Evolutionary conservation across 2,888 invertebrate genomes (phyloP).

Genomic region (Nomada goodeniana): DNA sequence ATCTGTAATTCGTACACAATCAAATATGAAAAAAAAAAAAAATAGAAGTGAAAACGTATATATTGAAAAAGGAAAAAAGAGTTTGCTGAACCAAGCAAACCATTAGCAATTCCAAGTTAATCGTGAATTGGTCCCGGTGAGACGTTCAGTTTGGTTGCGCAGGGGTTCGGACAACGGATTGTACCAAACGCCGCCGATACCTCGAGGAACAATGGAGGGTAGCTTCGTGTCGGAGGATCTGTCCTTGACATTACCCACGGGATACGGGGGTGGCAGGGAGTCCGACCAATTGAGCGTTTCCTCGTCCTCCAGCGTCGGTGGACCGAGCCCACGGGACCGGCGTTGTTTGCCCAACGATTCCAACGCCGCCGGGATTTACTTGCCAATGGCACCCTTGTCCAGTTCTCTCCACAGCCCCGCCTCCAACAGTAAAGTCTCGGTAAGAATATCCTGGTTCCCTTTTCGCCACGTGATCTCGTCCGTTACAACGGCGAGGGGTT

Average conservation of each 20-base stretch:
- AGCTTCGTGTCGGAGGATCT: constrained; percentile 87
- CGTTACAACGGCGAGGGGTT: constrained; percentile 17
- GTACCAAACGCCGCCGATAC: constrained; percentile 86
- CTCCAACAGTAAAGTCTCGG: constrained; percentile 88
- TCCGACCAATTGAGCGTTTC: constrained; percentile 88
- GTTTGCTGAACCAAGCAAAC: constrained; percentile 34
- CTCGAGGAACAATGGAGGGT: constrained; percentile 86
- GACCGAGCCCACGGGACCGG: constrained; percentile 84
- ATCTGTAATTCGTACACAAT: constrained; percentile 9
- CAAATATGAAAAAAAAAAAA: neutral
- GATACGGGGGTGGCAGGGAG: constrained; percentile 85
- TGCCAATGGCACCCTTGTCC: constrained; percentile 86
- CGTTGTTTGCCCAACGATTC: constrained; percentile 85
- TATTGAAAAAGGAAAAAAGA: neutral
- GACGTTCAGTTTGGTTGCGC: constrained; percentile 70
- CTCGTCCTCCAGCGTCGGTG: constrained; percentile 87
- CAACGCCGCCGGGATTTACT: constrained; percentile 84
- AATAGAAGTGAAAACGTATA: neutral
- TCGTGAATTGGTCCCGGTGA: constrained; percentile 62
- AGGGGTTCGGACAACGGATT: constrained; percentile 87
- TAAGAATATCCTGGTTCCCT: constrained; percentile 79
- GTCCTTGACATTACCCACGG: constrained; percentile 82
- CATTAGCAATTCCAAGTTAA: constrained; percentile 54
- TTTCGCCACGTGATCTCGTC: neutral
- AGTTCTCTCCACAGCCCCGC: constrained; percentile 86